These are phyloP conservation scores for Patagioenas fasciata DNA, from an alignment of 2,113 vertebrate genomes.

Conservation along the genomic window DNA sequence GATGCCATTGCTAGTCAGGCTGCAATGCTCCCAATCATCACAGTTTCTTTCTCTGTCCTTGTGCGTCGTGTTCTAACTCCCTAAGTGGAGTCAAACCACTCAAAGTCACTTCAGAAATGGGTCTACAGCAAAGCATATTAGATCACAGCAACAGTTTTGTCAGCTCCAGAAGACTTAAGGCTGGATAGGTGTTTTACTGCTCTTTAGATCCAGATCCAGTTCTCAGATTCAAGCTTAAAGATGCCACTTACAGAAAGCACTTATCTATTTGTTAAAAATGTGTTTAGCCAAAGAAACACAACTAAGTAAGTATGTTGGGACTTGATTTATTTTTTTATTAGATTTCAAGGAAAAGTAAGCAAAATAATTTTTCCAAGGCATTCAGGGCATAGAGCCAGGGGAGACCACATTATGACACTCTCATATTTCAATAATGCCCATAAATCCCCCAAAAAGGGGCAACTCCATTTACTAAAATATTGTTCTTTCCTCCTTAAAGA, in stretches of 20 bases:
- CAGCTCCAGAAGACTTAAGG: background rate
- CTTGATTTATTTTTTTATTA: background rate
- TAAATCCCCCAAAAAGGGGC: background rate
- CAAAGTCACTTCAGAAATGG: background rate
- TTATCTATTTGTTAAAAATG: background rate
- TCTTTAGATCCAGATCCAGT: background rate
- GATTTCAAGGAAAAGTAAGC: background rate
- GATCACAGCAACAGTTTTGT: background rate
- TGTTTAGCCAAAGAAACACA: background rate
- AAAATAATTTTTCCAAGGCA: background rate
- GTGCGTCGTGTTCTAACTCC: background rate
- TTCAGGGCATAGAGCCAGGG: background rate
- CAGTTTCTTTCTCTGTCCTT: background rate
- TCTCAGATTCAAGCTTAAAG: background rate
- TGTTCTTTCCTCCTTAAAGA: background rate
- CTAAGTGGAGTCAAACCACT: background rate
- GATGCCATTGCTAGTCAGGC: background rate
- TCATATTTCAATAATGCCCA: background rate
- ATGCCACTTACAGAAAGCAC: background rate
- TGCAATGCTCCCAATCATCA: accelerated
- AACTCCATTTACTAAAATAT: background rate
- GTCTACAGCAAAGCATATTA: background rate
- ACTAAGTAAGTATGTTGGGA: background rate
- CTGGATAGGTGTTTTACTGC: background rate
- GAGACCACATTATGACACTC: background rate